These are phyloP conservation scores for Mesembrinibis cayennensis DNA, from an alignment of 2,113 vertebrate species.

Conservation along the genomic window DNA sequence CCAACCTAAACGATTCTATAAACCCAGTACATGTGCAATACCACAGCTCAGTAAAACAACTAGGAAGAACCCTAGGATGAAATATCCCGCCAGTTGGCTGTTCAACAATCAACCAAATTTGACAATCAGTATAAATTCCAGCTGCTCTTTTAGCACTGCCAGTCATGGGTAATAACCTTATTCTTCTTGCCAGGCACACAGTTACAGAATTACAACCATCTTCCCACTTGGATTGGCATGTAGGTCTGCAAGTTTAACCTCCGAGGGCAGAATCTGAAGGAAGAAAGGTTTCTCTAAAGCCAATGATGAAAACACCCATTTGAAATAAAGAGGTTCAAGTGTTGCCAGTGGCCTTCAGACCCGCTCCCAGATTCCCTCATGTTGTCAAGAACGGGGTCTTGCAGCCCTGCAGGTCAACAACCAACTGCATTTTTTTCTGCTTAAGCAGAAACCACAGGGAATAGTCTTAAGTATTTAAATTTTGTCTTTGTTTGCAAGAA, in stretches of 20 bases:
- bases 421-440: background rate
- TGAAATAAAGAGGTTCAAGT: background rate
- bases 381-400: background rate
- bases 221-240: background rate
- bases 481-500: background rate
- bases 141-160: background rate
- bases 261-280: background rate
- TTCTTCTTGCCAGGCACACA: background rate
- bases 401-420: background rate
- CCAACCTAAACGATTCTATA: background rate
- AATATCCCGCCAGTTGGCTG: background rate
- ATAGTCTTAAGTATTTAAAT: background rate
- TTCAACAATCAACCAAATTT: background rate
- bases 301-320: background rate
- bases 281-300: background rate
- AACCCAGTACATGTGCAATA: background rate
- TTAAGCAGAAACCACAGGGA: background rate
- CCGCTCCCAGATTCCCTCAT: background rate
- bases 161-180: background rate
- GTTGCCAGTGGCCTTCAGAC: background rate
- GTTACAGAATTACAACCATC: background rate
- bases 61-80: background rate
- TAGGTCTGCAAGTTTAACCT: background rate
- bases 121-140: background rate
- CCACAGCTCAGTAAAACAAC: background rate